Evolutionary conservation across 2,888 invertebrate species (phyloP), one percentile per base, ranked within the genome.

Genomic region (Molorchus minor): DNA sequence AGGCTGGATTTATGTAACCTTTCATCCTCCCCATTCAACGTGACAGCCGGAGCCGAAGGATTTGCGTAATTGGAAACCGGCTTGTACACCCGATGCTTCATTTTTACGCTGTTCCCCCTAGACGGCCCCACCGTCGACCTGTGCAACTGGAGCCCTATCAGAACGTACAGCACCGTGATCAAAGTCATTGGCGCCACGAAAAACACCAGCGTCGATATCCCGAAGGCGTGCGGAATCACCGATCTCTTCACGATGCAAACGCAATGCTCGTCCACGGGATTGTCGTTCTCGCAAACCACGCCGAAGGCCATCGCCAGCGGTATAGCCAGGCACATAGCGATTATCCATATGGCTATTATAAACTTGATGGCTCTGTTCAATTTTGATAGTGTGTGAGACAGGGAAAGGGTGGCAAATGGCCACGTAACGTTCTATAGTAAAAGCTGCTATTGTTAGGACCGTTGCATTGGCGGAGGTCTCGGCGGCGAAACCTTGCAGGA

Each of bases 381-480:
- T 71, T 93, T 92, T 1, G 93, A 93, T 85, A 93, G 88, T 2
- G 91, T 91, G 76, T 93, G 93, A 1, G 90, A 88, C 74, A 88
- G 84, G n/a, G 72, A 95, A 92, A 0, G 95, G 95, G 75, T 92
- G 89, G 74, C 93, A 93, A 70, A 94, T 93, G 3, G 93, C 93
- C 30, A 93, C 88, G 77, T 93, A 96, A 62, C 95, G 85, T 79
- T 96, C 95, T 10, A 94, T 88, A 0, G 91, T 95, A 79, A 95
- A 95, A 1, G 93, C 93, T 0, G 93, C 93, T 72, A 95, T 95
- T 8, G 91, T 92, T 62, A 92, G 80, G 1, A 95, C 93, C 0
- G 94, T 94, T 0, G 93, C 92, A 75, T 92, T 92, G 15, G 91
- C 89, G 0, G 91, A 90, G n/a, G 92, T 92, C 80, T 95, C 95